Evolutionary conservation across 1,140 invertebrate genomes (phyloP), one percentile per base, ranked within the genome.

Genomic region (Caenorhabditis tropicalis): DNA sequence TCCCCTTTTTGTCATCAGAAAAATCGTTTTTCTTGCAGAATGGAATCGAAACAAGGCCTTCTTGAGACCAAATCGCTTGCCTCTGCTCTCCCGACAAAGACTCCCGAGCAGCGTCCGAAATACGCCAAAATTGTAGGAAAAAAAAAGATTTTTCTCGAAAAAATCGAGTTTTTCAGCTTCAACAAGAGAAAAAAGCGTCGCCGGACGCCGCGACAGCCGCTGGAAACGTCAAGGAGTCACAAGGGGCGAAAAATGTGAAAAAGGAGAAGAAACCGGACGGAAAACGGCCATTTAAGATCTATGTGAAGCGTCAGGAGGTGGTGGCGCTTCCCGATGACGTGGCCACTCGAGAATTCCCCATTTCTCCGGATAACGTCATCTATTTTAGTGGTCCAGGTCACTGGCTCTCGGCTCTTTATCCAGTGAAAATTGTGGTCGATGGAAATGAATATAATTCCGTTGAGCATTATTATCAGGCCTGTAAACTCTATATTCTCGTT

Each of bases 381-480:
- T 74, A 43, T 36, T 74, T 74, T 36, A 74, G n/a, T 46, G 65
- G 65, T 10, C 36, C 65, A 19, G 7, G 9, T 10, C 19, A 74
- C 24, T 74, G 2, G 10, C 36, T 74, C 19, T 74, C 65, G 6
- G 65, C 65, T 12, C 36, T 74, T n/a, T 74, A 74, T n/a, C 36
- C 65, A 10, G 16, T 6, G 2, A 43, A 5, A 24, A n/a, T 81
- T 39, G 33, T 53, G 9, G 19, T 81, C 1, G 79, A 81, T 39
- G 79, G 46, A 33, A 81, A 51, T 24, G 79, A 81, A 27, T 81
- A 81, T 21, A 51, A 56, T 24, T 53, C 48, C 10, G 51, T 81
- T 1, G 79, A 81, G 27, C 79, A 81, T 24, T 81, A 53, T 27
- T 81, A 81, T 39, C 79, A 81, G 39, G 79, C 79, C 31, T 53